A percentile compares a stretch with the other conserved stretches of the same genome.
phyloP scores from a whole-genome alignment of 2,888 invertebrate genomes.

The Campopleginae sp. region DNA sequence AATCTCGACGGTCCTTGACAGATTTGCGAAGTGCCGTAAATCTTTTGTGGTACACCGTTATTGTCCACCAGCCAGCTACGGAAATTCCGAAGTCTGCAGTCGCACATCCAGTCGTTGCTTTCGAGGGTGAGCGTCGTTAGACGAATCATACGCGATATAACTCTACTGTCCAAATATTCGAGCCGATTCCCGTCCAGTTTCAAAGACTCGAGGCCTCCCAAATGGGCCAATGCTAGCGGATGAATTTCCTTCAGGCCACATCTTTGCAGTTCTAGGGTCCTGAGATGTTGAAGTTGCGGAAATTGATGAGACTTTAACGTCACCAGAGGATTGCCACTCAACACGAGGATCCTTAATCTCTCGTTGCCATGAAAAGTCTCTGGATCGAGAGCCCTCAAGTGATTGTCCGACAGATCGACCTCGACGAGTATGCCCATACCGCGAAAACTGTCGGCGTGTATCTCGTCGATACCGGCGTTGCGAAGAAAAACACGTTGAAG shows the following conservation, averaged over 20 bases:
- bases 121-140: conserved; percentile 93
- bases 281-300: conserved; percentile 91
- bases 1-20: conserved; percentile 90
- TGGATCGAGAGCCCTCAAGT: conserved; percentile 89
- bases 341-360: conserved; percentile 90
- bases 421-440: conserved; percentile 94
- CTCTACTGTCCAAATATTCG: conserved; percentile 88
- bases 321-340: conserved; percentile 93
- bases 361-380: conserved; percentile 94
- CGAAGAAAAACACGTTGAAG: conserved; percentile 93
- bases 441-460: conserved; percentile 94
- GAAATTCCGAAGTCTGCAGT: conserved; percentile 93
- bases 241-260: conserved; percentile 92
- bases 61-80: conserved; percentile 91
- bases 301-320: conserved; percentile 91
- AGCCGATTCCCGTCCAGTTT: conserved; percentile 93
- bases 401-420: conserved; percentile 94
- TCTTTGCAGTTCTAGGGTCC: conserved; percentile 91
- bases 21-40: conserved; percentile 90
- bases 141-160: conserved; percentile 90
- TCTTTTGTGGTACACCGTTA: conserved; percentile 86
- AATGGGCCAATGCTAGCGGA: conserved; percentile 90
- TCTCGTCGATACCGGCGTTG: conserved; percentile 90
- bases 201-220: conserved; percentile 90
- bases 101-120: conserved; percentile 96